These are phyloP conservation scores for Perdita meconis DNA, from an alignment of 2,888 invertebrate species.

Conservation along the genomic window DNA sequence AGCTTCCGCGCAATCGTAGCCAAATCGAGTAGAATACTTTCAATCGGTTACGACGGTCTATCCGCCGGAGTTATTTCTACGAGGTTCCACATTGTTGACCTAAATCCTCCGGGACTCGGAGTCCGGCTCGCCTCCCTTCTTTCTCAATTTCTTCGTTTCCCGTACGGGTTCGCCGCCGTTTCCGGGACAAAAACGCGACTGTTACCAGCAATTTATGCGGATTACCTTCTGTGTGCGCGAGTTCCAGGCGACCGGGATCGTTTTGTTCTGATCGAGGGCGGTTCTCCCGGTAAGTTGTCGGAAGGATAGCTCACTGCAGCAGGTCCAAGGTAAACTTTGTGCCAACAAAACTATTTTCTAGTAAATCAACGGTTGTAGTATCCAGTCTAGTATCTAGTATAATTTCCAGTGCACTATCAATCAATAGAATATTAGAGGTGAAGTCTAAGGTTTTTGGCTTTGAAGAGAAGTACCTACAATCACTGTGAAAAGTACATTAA, in stretches of 20 bases:
- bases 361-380: constrained; percentile 1
- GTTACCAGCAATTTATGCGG: constrained; percentile 45
- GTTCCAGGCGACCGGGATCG: constrained; percentile 6
- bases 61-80: constrained; percentile 56
- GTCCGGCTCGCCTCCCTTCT: constrained; percentile 23
- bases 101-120: constrained; percentile 44
- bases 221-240: constrained; percentile 32
- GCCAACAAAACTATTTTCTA: background rate
- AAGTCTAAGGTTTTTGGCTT: too few relatives aligned
- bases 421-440: too few relatives aligned
- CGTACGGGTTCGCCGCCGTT: constrained; percentile 5
- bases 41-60: constrained; percentile 61
- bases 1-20: constrained; percentile 64
- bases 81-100: constrained; percentile 65
- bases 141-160: constrained; percentile 45
- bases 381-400: too few relatives aligned
- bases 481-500: too few relatives aligned
- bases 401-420: too few relatives aligned
- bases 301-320: background rate
- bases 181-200: constrained; percentile 29
- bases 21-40: constrained; percentile 71
- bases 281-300: constrained; percentile 1
- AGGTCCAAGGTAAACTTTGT: background rate
- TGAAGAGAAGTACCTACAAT: too few relatives aligned
- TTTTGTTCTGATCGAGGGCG: constrained; percentile 19